These are phyloP conservation scores for Callithrix jacchus DNA, from an alignment of 2,113 vertebrate species.

Conservation along the genomic window DNA sequence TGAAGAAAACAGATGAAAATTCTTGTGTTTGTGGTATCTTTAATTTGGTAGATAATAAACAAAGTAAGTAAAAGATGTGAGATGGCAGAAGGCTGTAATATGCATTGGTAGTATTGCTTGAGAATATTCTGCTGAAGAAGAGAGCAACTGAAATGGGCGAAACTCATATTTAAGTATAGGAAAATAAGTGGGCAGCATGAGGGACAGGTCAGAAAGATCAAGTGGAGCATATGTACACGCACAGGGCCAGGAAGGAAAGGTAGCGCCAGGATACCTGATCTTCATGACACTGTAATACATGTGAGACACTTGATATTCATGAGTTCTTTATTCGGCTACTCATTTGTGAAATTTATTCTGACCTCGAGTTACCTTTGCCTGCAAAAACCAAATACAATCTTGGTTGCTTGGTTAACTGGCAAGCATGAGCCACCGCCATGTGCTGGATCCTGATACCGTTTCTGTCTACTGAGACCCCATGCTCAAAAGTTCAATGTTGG, in stretches of 20 bases:
- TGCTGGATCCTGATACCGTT: not conserved
- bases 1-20: not conserved
- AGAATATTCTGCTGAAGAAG: not conserved
- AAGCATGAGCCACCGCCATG: not conserved
- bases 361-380: not conserved
- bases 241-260: not conserved
- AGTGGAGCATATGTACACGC: accelerated
- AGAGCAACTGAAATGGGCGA: not conserved
- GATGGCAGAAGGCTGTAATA: not conserved
- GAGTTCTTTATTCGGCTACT: not conserved
- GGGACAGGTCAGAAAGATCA: not conserved
- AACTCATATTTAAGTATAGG: not conserved
- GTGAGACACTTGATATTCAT: not conserved
- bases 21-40: not conserved
- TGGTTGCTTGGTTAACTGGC: not conserved
- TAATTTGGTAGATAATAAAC: not conserved
- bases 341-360: not conserved
- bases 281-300: not conserved
- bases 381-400: not conserved
- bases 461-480: not conserved
- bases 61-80: not conserved
- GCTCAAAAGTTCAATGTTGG: too few species aligned
- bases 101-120: not conserved
- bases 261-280: not conserved
- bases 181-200: not conserved